Evolutionary conservation across 2,113 vertebrate genomes (phyloP), one percentile per base, ranked within the genome.

Genomic region (Oncorhynchus tshawytscha): DNA sequence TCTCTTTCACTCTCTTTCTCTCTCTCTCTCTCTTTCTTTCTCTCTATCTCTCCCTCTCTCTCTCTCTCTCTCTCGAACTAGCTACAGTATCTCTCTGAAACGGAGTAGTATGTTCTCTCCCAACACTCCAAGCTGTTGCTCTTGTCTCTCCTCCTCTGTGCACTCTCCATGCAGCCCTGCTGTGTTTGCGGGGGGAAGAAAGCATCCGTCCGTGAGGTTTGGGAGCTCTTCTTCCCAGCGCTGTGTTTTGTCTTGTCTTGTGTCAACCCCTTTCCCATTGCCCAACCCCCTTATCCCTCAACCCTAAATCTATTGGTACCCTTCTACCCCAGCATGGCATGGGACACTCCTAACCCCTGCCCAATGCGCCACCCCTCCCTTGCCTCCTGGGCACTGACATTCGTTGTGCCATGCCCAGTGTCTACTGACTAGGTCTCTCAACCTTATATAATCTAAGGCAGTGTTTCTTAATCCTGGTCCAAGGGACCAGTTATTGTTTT

Each of bases 161-260:
- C 29, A 22, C 70, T 13, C 75, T 64, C 73, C 72, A 75, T 77
- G 59, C 65, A 78, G 73, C 70, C 54, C 74, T 74, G 4, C 31
- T 49, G 27, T 31, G 25, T 71, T 81, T 76, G 70, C 62, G 71
- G 86, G 84, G 81, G 49, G 45, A 82, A 80, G 85, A 85, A 80
- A 86, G 72, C 71, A 57, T 78, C 82, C 70, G 31, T 81, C 82
- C 70, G 34, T 81, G 90, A 92, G 89, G 88, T 92, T 91, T 84
- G 88, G 88, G 84, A 90, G 82, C 78, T 87, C 72, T 85, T 82
- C 76, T 80, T 84, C 66, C 73, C 77, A 78, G 78, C 76, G 81
- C 78, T 86, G 45, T 87, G 72, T 77, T 81, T 84, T 85, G 71
- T 76, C 79, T 68, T 73, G 62, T 81, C 71, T 75, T 34, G 66